These are phyloP conservation scores for Leucoraja ocellata DNA, from an alignment of 2,797 vertebrate genomes.

Conservation along the genomic window DNA sequence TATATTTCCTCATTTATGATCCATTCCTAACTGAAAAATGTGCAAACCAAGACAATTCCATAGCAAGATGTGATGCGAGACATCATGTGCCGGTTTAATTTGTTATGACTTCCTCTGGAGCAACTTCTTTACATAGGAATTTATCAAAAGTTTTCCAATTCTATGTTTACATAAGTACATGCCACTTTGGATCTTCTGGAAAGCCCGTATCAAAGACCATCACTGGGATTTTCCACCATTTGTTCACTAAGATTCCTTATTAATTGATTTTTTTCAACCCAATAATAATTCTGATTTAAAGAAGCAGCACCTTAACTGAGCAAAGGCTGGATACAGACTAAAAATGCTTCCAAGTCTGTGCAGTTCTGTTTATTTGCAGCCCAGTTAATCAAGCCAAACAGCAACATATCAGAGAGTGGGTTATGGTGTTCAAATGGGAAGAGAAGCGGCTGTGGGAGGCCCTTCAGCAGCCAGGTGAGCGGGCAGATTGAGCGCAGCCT, in stretches of 20 bases:
- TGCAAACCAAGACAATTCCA: neutral
- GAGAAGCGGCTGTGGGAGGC: too few species aligned
- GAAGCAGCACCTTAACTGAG: neutral
- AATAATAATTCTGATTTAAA: neutral
- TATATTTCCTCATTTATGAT: neutral
- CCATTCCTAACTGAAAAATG: neutral
- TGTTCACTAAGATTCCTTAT: neutral
- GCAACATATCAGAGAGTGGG: too few species aligned
- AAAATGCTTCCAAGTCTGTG: neutral
- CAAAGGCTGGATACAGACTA: neutral
- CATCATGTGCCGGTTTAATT: neutral
- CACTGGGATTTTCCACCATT: neutral
- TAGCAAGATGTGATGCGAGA: neutral
- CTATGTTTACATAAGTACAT: neutral
- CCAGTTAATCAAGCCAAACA: neutral
- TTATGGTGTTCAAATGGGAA: too few species aligned
- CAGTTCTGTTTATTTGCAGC: neutral
- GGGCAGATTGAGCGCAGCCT: too few species aligned
- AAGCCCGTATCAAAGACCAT: neutral
- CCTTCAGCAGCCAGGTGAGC: too few species aligned
- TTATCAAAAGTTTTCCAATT: too few species aligned
- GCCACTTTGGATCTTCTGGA: neutral
- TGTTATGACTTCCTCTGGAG: too few species aligned
- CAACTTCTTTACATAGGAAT: neutral
- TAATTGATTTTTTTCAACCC: neutral